A percentile compares a stretch with the other conserved stretches of the same genome.
These are phyloP conservation scores for Sporophila hypoxantha DNA, from an alignment of 2,113 vertebrate species.

Conservation along the genomic window DNA sequence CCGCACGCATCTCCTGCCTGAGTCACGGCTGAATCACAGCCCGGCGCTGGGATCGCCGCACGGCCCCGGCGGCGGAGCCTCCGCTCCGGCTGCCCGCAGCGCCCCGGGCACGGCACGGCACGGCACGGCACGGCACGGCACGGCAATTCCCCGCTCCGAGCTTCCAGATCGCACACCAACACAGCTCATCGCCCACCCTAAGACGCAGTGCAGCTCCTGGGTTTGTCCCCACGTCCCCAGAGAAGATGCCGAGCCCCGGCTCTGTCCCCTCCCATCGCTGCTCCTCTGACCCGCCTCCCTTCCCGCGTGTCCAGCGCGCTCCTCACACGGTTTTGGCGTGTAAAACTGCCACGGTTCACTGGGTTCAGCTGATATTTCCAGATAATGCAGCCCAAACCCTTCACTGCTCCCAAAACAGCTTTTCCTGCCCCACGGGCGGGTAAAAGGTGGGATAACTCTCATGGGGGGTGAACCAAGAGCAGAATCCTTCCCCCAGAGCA, in stretches of 20 bases:
- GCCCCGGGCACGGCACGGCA: accelerated
- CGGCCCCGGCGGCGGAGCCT: background rate
- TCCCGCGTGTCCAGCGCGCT: background rate
- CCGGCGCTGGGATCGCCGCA: background rate
- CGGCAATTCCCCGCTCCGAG: background rate
- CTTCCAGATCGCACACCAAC: accelerated
- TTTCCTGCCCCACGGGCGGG: background rate
- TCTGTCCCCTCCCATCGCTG: background rate
- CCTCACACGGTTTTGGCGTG: background rate
- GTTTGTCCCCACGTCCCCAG: accelerated
- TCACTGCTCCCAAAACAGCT: background rate
- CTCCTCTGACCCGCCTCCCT: background rate
- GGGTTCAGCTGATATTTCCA: accelerated
- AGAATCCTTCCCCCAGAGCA: no score
- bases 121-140: accelerated
- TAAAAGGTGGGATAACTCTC: no score
- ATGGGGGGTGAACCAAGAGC: no score
- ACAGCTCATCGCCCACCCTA: accelerated
- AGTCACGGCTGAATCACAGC: background rate
- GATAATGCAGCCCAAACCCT: background rate
- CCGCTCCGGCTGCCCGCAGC: background rate
- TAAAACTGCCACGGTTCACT: accelerated
- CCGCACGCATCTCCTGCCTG: background rate
- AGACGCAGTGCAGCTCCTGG: background rate
- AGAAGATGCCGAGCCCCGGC: background rate